Conservation (phyloP, 2,113 vertebrate genomes). For the Gobiocypris rarus region DNA sequence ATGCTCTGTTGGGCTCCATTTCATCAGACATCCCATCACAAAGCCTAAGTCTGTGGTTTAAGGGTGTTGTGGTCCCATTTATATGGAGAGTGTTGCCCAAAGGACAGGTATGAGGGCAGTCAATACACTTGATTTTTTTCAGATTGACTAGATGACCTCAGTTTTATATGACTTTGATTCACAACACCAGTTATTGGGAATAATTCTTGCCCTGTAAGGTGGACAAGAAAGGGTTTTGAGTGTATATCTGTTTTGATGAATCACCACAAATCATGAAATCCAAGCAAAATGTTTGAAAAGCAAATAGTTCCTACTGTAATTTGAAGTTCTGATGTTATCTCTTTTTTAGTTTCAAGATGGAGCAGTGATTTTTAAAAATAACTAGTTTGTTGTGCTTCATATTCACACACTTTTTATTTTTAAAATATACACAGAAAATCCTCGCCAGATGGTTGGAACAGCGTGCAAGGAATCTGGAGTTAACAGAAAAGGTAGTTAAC, state of each 20-base stretch:
- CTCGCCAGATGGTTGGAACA: conserved; percentile 92
- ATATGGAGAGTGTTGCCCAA: conserved; percentile 81
- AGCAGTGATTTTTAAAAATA: neutral
- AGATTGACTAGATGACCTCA: neutral
- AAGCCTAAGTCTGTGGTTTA: conserved; percentile 87
- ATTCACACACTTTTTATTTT: neutral
- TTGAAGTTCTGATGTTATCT: too few species aligned
- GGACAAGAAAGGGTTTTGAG: too few species aligned
- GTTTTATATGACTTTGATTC: neutral
- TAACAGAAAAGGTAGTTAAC: conserved; percentile 92
- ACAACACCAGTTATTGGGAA: neutral
- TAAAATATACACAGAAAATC: conserved; percentile 76
- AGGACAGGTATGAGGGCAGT: conserved; percentile 79
- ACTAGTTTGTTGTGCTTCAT: neutral
- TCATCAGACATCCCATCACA: conserved; percentile 77
- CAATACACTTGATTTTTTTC: too few species aligned
- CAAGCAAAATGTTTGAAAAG: neutral
- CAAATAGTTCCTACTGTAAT: neutral
- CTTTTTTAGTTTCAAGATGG: neutral
- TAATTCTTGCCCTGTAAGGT: too few species aligned
- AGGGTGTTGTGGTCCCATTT: conserved; percentile 88
- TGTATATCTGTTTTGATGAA: too few species aligned
- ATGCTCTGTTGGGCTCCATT: conserved; percentile 82
- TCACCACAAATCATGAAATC: neutral
- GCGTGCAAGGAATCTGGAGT: conserved; percentile 87